Evolutionary conservation across 2,113 vertebrate genomes (phyloP).

Genomic region (Neogale vison): DNA sequence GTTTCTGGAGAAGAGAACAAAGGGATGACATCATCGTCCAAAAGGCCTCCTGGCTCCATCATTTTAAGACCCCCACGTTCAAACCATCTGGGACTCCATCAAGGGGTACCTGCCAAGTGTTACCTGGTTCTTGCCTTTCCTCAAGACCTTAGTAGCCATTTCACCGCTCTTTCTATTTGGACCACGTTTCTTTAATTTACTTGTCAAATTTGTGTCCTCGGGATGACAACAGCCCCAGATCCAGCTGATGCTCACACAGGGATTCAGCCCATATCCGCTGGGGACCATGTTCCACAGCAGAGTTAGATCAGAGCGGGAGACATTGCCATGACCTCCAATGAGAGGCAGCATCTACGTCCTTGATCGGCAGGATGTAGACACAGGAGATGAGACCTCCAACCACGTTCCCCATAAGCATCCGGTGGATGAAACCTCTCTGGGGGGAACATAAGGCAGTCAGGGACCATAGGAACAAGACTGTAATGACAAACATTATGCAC

Average conservation of each 20-base stretch:
- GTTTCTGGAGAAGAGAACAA: neutral
- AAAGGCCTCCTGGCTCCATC: neutral
- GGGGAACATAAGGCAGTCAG: neutral
- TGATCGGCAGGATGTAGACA: neutral
- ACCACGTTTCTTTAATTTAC: neutral
- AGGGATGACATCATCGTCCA: neutral
- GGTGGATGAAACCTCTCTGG: neutral
- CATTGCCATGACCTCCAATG: neutral
- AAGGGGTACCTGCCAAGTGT: neutral
- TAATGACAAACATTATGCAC: neutral
- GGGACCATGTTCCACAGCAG: neutral
- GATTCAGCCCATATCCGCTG: neutral
- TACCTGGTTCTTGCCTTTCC: neutral
- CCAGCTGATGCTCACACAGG: neutral
- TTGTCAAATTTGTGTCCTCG: neutral
- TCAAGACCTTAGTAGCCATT: no score
- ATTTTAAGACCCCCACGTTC: neutral
- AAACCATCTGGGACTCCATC: neutral
- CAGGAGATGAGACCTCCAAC: neutral
- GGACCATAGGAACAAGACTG: neutral
- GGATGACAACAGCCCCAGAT: neutral
- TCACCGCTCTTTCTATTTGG: neutral
- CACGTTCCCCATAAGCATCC: no score
- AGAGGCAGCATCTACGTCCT: neutral
- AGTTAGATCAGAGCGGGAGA: neutral